A percentile compares a stretch with the other conserved stretches of the same genome.
Conservation (phyloP, 2,113 vertebrate species). For the Onychostruthus taczanowskii region DNA sequence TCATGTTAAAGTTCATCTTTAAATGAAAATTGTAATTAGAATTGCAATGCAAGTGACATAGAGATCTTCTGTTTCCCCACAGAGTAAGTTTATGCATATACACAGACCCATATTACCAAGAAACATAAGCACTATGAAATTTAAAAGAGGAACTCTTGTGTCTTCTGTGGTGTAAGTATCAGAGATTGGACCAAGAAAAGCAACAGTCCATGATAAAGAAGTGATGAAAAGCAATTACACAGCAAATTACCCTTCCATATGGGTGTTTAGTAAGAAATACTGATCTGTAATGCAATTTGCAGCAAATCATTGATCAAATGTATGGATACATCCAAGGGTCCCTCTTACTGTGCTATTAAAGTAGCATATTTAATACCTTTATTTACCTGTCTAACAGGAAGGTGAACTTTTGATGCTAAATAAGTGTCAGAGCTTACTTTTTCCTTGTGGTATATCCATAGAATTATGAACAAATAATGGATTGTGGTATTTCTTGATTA, state of each 20-base stretch:
- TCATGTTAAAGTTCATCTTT: not conserved
- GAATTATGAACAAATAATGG: not conserved
- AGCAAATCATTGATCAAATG: constrained; percentile 13
- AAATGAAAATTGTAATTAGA: not conserved
- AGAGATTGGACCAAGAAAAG: not conserved
- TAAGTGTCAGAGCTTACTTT: not conserved
- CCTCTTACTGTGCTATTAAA: not conserved
- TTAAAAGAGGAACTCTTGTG: not conserved
- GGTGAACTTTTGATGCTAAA: not conserved
- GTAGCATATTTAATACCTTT: not conserved
- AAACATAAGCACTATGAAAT: not conserved
- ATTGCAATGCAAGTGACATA: not conserved
- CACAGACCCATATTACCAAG: not conserved
- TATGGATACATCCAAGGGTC: not conserved
- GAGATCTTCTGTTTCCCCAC: not conserved
- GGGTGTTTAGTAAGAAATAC: not conserved
- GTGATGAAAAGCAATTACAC: not conserved
- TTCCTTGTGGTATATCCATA: not conserved
- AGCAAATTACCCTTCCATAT: not conserved
- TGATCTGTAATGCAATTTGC: not conserved
- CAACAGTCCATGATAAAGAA: not conserved
- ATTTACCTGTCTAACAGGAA: not conserved
- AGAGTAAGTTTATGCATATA: not conserved
- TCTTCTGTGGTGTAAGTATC: not conserved
- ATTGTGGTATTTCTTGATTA: not conserved